Base-by-base conservation (phyloP, 2,797 vertebrate species). In the Semaprochilodus insignis region DNA sequence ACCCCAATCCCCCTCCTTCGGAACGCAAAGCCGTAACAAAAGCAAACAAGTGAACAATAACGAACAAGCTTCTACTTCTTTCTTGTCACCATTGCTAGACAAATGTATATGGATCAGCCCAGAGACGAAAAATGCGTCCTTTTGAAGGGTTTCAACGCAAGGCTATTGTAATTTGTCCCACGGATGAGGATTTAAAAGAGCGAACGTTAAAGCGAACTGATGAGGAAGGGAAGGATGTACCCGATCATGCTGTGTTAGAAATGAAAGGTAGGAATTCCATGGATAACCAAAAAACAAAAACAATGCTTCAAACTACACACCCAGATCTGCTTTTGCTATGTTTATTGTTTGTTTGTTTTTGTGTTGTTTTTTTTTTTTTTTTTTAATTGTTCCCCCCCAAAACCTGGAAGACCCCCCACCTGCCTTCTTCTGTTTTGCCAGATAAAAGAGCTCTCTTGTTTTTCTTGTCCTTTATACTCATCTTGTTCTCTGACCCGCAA, bases 71-170 rank as follows among this genome's bases (percentile, higher is more conserved):
- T 94, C 94, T 95, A 94, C 92, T 89, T 95, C 93, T 97, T 95
- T 94, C 94, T 94, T 96, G 93, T 96, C 94, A 91, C 93, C 93
- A 89, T 94, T 92, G 92, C 92, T 95, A 98, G 97, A 98, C 97
- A 94, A 98, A 99, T 94, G 97, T 98, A 91, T 99, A 98, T 94
- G 97, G 96, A 91, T 98, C 97, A 88, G 97, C 97, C 91, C 97
- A 97, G 95, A 96, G 96, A 93, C 96, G 97, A 95, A 99, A 98
- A 96, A 97, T 99, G 97, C 96, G 97, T 92, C 97, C 97, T 91
- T 98, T 98, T 95, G 97, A 97, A 96, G 97, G 97, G 90, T 98
- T 98, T 95, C 96, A 97, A 93, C 97, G 97, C 93, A 97, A 97
- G 92, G 97, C 97, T 93, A 95, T 99, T 94, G 95, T 99, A 91